phyloP scores from a whole-genome alignment of 2,888 invertebrate genomes.

The Syrphus vitripennis region DNA sequence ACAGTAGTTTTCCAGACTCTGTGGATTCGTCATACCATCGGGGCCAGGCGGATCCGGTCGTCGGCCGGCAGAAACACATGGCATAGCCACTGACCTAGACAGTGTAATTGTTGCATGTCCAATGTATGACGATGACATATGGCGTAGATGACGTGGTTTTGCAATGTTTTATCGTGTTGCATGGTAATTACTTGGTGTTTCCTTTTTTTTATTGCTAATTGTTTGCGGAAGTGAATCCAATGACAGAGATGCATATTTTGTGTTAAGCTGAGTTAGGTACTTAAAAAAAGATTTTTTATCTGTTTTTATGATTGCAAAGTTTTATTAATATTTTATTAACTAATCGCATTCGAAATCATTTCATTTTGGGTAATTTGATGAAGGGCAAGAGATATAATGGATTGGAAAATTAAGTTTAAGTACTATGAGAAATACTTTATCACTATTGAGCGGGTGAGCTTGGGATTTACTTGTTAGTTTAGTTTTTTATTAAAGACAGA shows the following conservation, averaged over 20 bases:
- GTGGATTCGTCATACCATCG: constrained; percentile 22
- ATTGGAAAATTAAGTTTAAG: too few species aligned
- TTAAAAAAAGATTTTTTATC: not conserved
- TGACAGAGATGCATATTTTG: not conserved
- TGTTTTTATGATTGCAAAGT: not conserved
- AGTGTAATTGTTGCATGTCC: constrained; percentile 64
- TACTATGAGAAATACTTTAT: too few species aligned
- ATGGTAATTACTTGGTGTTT: constrained; percentile 37
- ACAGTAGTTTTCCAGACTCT: not conserved
- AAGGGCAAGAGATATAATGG: not conserved
- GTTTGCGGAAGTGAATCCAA: constrained; percentile 13
- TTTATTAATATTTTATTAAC: not conserved
- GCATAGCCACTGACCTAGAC: constrained; percentile 59
- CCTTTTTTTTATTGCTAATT: not conserved
- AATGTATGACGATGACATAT: constrained; percentile 59
- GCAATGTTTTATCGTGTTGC: constrained; percentile 42
- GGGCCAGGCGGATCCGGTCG: not conserved
- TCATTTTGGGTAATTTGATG: not conserved
- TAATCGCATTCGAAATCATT: not conserved
- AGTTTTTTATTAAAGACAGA: too few species aligned
- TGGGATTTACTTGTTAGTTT: too few species aligned
- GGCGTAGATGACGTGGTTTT: constrained; percentile 46
- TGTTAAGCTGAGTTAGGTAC: not conserved
- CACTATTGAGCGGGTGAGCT: too few species aligned
- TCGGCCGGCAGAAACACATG: constrained; percentile 5